Base-by-base conservation (phyloP, 2,113 vertebrate genomes). In the Cranoglanis bouderius region DNA sequence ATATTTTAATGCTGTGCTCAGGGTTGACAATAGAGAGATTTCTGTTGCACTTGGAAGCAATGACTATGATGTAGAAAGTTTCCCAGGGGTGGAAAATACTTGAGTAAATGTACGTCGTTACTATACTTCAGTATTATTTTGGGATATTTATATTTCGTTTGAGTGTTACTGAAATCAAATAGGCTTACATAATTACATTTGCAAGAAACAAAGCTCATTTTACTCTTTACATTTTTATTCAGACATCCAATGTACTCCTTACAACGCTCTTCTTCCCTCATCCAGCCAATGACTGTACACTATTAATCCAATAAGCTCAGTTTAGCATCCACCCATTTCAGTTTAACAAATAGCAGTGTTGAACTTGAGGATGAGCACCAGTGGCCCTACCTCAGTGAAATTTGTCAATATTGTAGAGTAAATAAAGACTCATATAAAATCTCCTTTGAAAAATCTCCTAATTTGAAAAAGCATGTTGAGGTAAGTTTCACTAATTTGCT, bases 81-180 rank as follows among this genome's bases (percentile, higher is more conserved):
- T 75, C 38, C 72, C 72, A 38, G 18, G 19, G 38, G 19, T 74
- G 19, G 19, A 75, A 74, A 40, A 9, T 75, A 43, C 24, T 43
- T 75, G 19, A 24, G 19, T 46, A n/a, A 78, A 49, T 51, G 43
- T 49, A n/a, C 43, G 49, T 78, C 26, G 46, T 78, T 78, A 78
- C 46, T 26, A 51, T 77, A 24, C 74, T 43, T 77, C 26, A 78
- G 24, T 49, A 51, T 78, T 78, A 78, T 51, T 78, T 78, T 78
- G 3, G 43, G 75, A 21, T 51, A 24, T 46, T 78, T 78, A 13
- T 14, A 18, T 12, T 49, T 46, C 24, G 29, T 24, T 49, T 26
- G 26, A 78, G 43, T 51, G 13, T 78, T 78, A n/a, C 2, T 51
- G 35, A 75, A 75, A 9, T 43, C 21, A 24, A 21, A 75, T 78